Conservation (phyloP, 2,888 invertebrate species). For the Dione vanillae region DNA sequence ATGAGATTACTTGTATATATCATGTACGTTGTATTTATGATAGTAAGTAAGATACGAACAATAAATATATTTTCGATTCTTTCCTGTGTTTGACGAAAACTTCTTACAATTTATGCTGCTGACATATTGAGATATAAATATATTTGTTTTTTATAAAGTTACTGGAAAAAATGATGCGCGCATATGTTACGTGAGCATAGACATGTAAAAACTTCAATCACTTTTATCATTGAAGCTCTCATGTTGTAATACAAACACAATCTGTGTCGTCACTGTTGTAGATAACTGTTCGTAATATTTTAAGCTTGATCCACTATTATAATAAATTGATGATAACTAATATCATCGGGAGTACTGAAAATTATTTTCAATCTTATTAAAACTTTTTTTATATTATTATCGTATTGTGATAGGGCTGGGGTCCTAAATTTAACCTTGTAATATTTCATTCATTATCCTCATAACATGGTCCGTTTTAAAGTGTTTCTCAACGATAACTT, state of each 20-base stretch:
- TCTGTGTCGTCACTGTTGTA: not conserved
- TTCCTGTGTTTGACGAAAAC: not conserved
- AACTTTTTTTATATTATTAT: not conserved
- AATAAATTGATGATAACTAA: not conserved
- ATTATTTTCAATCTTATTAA: not conserved
- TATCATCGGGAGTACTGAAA: not conserved
- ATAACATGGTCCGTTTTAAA: not conserved
- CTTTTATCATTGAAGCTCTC: conserved; percentile 4
- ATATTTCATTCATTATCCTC: not conserved
- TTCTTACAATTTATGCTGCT: not conserved
- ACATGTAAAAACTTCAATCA: conserved; percentile 10
- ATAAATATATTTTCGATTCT: not conserved
- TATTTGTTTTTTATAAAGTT: not conserved
- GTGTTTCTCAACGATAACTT: not conserved
- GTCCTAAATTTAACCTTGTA: not conserved
- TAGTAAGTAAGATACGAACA: not conserved
- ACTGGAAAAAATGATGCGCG: not conserved
- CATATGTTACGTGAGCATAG: not conserved
- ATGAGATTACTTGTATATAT: conserved; percentile 12
- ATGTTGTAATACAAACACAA: conserved; percentile 12
- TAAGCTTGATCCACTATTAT: conserved; percentile 1
- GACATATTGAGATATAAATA: not conserved
- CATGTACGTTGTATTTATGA: not conserved
- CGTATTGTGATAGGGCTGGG: not conserved
- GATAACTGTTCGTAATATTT: conserved; percentile 1